Conservation (phyloP, 2,797 vertebrate species). For the Malurus leucopterus region DNA sequence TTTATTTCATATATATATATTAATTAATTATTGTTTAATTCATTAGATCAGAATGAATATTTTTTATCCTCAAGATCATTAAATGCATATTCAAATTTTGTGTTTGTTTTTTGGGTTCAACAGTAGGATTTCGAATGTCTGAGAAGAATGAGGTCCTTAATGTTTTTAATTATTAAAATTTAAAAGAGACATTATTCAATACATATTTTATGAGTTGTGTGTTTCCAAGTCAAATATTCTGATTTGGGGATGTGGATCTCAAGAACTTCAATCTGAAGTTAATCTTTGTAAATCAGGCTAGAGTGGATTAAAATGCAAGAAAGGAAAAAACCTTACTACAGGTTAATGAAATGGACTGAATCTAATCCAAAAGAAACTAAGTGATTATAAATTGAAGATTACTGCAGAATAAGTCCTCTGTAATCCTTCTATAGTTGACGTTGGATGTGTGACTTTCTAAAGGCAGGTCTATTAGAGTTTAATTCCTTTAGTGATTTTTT, state of each 20-base stretch:
- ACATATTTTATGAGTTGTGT: not conserved
- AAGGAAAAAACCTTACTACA: conserved; percentile 56
- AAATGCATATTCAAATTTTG: not conserved
- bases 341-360: conserved; percentile 67
- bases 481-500: conserved; percentile 28
- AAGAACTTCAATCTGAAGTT: conserved; percentile 61
- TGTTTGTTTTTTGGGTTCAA: not conserved
- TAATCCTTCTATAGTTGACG: conserved; percentile 63
- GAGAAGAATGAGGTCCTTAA: not conserved
- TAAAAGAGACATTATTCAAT: not conserved
- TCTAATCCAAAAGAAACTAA: conserved; percentile 70
- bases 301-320: conserved; percentile 64
- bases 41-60: not conserved
- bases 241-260: conserved; percentile 8
- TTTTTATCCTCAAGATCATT: not conserved
- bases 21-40: not conserved
- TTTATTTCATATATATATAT: not conserved
- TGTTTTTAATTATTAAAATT: conserved; percentile 9
- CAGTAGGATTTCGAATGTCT: not conserved
- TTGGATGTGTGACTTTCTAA: conserved; percentile 57
- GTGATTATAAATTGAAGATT: conserved; percentile 67
- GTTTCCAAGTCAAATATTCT: conserved; percentile 29
- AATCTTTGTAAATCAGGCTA: conserved; percentile 62
- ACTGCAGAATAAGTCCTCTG: conserved; percentile 50
- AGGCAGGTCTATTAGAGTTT: conserved; percentile 43